Base-by-base conservation (phyloP, 2,888 invertebrate genomes). In the Meiosimyza platycephala region DNA sequence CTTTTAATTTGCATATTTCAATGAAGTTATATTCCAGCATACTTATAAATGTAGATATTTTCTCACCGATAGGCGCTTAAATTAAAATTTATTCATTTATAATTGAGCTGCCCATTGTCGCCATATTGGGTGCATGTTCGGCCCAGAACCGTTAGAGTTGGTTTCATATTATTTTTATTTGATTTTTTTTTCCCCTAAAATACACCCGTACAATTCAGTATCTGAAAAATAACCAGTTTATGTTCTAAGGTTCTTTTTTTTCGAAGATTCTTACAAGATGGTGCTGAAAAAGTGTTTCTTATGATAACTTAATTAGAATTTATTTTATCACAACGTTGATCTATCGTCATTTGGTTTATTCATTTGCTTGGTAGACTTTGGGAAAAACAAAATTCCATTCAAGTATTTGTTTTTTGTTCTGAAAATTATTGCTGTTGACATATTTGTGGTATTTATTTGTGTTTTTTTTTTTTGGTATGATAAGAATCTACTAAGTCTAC, bases 241-340 rank as follows among this genome's bases (percentile, higher is more conserved):
- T 22, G 28, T 15, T 28, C 57, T 57, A 57, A 57, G 5, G 57
- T 57, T 28, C 57, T 28, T 28, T 28, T 28, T 28, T 28, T 28
- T 28, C 28, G 4, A 28, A 57, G 18, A 12, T 12, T 57, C 55
- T 57, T 57, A 15, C n/a, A 28, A 28, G 15, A 9, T 12, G 5
- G 40, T 28, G 28, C 28, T 28, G 15, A 48, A 51, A 64, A 40
- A 55, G 55, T 67, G 47, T 55, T n/a, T 40, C 55, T 40, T 7
- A 15, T 71, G 76, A 81, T 79, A 78, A 74, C 78, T 81, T 82
- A 82, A 82, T 82, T 82, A 81, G 82, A 82, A 82, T 82, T 82
- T 82, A 82, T 82, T 78, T 79, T 82, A 82, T 82, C 82, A 77
- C 76, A 74, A 74, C 74, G 69, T 72, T 82, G 81, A 82, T 82